Evolutionary conservation across 2,113 vertebrate genomes (phyloP).

Genomic region (Chloropsis cyanopogon): DNA sequence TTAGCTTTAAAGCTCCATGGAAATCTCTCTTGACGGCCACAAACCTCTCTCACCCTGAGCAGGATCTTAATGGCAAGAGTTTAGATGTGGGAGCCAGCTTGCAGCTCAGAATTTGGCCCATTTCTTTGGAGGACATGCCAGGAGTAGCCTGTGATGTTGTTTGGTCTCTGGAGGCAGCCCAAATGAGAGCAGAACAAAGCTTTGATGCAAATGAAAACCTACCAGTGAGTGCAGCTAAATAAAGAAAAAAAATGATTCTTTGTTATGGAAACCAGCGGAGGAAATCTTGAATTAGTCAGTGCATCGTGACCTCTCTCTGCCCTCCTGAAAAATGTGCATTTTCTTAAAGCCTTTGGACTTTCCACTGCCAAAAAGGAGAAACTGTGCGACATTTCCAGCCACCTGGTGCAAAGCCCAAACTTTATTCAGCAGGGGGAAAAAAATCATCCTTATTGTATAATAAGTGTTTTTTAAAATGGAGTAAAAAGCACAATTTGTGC

Average conservation of each 20-base stretch:
- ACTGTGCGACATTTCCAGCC: neutral
- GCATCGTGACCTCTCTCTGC: slow-evolving; percentile 60
- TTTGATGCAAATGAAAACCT: slow-evolving; percentile 62
- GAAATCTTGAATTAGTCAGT: slow-evolving; percentile 71
- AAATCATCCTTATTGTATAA: neutral
- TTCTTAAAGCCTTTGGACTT: neutral
- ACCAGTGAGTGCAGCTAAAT: slow-evolving; percentile 55
- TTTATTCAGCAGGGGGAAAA: neutral
- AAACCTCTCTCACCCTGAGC: neutral
- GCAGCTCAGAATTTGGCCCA: slow-evolving; percentile 31
- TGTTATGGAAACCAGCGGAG: slow-evolving; percentile 63
- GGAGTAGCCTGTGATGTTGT: slow-evolving; percentile 54
- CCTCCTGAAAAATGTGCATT: slow-evolving; percentile 26
- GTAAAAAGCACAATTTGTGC: neutral
- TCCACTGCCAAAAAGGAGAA: neutral
- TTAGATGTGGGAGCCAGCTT: neutral
- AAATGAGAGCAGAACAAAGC: slow-evolving; percentile 63
- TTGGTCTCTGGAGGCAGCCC: slow-evolving; percentile 53
- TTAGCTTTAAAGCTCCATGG: neutral
- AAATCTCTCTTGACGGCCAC: neutral
- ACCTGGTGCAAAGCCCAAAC: neutral
- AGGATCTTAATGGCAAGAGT: neutral
- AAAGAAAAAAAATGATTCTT: slow-evolving; percentile 59
- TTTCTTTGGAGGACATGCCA: slow-evolving; percentile 16
- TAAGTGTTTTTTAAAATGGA: neutral